Evolutionary conservation across 2,888 invertebrate genomes (phyloP).

Genomic region (Capitulum mitella): DNA sequence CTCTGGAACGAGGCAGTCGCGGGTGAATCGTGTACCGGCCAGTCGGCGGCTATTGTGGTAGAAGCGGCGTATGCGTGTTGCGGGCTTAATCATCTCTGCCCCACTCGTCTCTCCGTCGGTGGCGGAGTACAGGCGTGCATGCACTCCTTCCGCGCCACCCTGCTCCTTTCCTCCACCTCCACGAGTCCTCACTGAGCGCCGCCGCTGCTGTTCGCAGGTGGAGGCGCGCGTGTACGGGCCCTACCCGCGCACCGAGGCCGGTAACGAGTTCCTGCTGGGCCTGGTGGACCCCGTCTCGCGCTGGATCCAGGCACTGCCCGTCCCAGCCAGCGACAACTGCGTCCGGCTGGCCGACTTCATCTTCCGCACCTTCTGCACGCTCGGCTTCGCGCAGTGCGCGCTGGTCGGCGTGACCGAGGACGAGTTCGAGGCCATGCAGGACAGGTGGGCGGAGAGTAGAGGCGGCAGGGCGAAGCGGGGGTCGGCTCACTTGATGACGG

Average conservation of each 20-base stretch:
- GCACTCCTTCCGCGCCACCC: no score
- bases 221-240: conserved; percentile 38
- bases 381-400: conserved; percentile 38
- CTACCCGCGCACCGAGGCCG: conserved; percentile 35
- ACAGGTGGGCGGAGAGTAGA: conserved; percentile 28
- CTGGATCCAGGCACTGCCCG: conserved; percentile 38
- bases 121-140: no score
- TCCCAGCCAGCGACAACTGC: conserved; percentile 33
- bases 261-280: conserved; percentile 36
- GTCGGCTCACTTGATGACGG: no score
- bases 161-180: no score
- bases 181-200: no score
- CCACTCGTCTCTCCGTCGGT: no score
- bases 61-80: no score
- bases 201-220: conserved; percentile 32
- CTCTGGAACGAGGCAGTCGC: no score
- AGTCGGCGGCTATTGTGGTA: no score
- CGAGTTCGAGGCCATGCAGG: neutral
- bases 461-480: neutral
- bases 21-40: no score
- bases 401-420: neutral
- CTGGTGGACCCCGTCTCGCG: conserved; percentile 38
- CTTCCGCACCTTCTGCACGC: conserved; percentile 38
- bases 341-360: conserved; percentile 37
- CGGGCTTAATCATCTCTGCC: no score